Evolutionary conservation across 2,888 invertebrate species (phyloP), one percentile per base, ranked within the genome.

Genomic region (Lamellibrachia columna): DNA sequence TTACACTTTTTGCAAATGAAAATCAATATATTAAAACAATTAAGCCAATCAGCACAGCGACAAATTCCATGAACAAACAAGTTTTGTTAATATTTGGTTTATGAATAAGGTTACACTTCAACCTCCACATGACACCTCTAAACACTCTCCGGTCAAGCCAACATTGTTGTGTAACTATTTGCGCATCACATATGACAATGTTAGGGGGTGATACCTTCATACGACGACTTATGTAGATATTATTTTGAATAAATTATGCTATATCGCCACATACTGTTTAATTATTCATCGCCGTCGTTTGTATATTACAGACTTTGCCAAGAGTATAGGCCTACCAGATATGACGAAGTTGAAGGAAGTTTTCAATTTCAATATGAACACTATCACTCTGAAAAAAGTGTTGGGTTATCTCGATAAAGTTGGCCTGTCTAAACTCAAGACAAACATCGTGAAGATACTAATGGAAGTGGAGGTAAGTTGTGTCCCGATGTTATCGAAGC

Each of bases 341-440:
- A 11, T 75, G 75, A 75, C 15, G 75, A 75, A 75, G 22, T 75
- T 75, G 75, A 75, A 75, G 22, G 75, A 75, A 22, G 75, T 75
- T 75, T 75, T 75, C 75, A 75, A 75, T 75, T 75, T 75, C 75
- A 75, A 75, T n/a, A 75, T 75, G 75, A 75, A 75, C 75, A 22
- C 11, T n/a, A 75, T 75, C 75, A 75, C 75, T 75, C 22, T 75
- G n/a, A 75, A 75, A 4, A 75, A 22, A 75, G 22, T 75, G n/a
- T n/a, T 75, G 75, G 75, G 75, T n/a, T 75, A 75, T 15, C 75
- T 75, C 22, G 75, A 75, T 75, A 15, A 75, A 22, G 75, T 75
- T n/a, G 75, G 75, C 6, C 75, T 75, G 75, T 75, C 75, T 75
- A 75, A 15, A 75, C 15, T 75, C 22, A 75, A 75, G 22, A 75